phyloP scores from a whole-genome alignment of 1,140 invertebrate genomes.

The Oscheius sp. region DNA sequence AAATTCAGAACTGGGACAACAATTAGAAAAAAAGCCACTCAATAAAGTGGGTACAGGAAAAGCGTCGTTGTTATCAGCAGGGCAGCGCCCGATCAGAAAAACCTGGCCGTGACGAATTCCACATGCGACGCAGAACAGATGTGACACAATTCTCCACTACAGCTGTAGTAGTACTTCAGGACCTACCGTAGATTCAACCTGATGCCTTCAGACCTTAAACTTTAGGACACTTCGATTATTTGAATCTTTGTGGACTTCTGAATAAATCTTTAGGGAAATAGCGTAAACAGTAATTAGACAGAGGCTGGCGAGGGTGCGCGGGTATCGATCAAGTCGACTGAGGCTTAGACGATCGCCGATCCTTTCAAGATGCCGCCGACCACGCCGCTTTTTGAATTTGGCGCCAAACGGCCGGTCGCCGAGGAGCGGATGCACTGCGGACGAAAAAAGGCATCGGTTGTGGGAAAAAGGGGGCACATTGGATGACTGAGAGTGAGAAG shows the following conservation, averaged over 20 bases:
- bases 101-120: conserved; percentile 3
- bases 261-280: too few relatives aligned
- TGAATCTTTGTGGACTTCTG: too few relatives aligned
- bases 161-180: not conserved
- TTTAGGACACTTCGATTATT: too few relatives aligned
- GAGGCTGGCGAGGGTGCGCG: not conserved
- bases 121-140: conserved; percentile 5
- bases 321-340: conserved; percentile 1
- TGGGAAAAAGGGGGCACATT: too few relatives aligned
- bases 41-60: not conserved
- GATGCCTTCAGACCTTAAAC: not conserved
- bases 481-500: too few relatives aligned
- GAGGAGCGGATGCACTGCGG: too few relatives aligned
- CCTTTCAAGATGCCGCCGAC: not conserved
- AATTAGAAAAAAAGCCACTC: not conserved
- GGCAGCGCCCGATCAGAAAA: not conserved
- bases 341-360: not conserved
- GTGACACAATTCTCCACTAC: not conserved
- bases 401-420: too few relatives aligned
- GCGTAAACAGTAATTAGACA: not conserved
- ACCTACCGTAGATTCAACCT: not conserved
- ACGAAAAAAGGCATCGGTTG: too few relatives aligned
- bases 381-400: not conserved
- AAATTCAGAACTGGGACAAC: not conserved
- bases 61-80: not conserved